Evolutionary conservation across 2,888 invertebrate species (phyloP).

Genomic region (Ichneumoninae sp.): DNA sequence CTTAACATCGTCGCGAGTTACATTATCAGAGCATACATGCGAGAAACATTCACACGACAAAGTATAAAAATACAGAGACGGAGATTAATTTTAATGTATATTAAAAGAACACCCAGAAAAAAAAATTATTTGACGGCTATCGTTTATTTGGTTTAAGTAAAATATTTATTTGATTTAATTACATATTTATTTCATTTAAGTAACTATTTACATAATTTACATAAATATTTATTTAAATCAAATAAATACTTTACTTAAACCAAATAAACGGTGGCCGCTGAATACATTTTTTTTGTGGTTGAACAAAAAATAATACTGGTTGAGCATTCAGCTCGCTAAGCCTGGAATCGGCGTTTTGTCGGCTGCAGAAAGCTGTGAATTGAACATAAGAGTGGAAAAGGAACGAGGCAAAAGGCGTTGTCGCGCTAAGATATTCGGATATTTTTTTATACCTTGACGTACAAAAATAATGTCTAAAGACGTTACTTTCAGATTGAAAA

Average conservation of each 20-base stretch:
- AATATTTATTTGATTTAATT: too few relatives aligned
- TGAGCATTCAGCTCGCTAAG: not conserved
- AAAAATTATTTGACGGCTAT: too few relatives aligned
- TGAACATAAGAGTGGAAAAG: not conserved
- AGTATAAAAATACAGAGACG: not conserved
- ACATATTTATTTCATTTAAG: too few relatives aligned
- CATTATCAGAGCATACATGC: not conserved
- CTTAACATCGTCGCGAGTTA: too few relatives aligned
- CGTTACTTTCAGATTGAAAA: too few relatives aligned
- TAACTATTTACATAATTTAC: too few relatives aligned
- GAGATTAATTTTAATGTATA: not conserved
- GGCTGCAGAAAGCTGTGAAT: not conserved
- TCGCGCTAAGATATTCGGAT: not conserved
- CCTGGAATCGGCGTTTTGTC: not conserved
- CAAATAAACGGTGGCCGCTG: too few relatives aligned
- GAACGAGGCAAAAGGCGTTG: not conserved
- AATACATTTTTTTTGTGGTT: too few relatives aligned
- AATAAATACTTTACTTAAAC: too few relatives aligned
- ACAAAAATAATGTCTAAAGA: not conserved
- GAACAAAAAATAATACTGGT: not conserved
- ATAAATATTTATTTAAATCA: too few relatives aligned
- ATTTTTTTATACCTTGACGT: not conserved
- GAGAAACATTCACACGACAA: not conserved
- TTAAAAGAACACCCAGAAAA: not conserved
- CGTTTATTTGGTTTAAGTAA: too few relatives aligned